Conservation (phyloP, 2,113 vertebrate species). For the Cricetomys ansorgei region DNA sequence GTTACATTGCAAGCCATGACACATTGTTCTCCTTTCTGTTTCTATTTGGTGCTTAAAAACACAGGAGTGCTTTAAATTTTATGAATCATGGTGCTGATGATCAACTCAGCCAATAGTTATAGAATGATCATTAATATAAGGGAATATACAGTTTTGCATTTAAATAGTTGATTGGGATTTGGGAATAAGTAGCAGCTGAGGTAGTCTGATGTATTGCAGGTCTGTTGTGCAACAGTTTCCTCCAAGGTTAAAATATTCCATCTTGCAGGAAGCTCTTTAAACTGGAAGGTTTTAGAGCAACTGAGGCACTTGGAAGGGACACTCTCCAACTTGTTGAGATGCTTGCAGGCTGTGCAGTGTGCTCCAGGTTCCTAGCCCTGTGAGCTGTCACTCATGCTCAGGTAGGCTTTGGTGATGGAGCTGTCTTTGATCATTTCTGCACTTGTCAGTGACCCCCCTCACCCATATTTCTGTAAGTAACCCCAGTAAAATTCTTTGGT, state of each 20-base stretch:
- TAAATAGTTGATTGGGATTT: conserved; percentile 12
- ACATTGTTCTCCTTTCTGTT: conserved; percentile 35
- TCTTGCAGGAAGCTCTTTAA: background rate
- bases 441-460: background rate
- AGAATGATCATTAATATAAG: background rate
- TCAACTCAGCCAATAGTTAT: background rate
- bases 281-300: background rate
- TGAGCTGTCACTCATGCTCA: background rate
- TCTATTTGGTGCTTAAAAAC: conserved; percentile 40
- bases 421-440: background rate
- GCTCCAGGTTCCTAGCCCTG: background rate
- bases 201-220: background rate
- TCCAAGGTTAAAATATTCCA: background rate
- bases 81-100: background rate
- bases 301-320: background rate
- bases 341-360: background rate
- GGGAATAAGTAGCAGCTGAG: background rate
- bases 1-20: background rate
- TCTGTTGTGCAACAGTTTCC: background rate
- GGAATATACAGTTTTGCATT: conserved; percentile 25
- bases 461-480: background rate
- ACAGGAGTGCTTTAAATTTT: conserved; percentile 10
- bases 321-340: no score
- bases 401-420: background rate
- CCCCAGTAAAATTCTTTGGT: background rate